Percentiles rank a stretch among this genome's conserved stretches.
phyloP scores from a whole-genome alignment of 2,888 invertebrate genomes.

The Celastrina argiolus region DNA sequence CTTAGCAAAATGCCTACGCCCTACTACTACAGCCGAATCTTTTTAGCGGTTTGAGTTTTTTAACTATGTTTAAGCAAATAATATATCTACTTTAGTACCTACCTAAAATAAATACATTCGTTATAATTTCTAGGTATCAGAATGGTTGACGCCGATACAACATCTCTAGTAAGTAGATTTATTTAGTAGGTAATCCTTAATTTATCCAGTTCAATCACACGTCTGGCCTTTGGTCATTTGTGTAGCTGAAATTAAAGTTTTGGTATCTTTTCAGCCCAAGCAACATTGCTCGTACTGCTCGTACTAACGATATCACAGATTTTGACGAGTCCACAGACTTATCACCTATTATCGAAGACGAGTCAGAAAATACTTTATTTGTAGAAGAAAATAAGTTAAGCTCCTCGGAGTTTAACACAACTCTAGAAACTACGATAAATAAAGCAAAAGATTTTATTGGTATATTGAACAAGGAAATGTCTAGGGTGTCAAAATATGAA shows the following conservation, averaged over 20 bases:
- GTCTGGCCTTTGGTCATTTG: not conserved
- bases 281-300: not conserved
- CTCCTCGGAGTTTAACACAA: not conserved
- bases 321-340: not conserved
- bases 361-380: not conserved
- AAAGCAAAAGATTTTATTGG: constrained; percentile 48
- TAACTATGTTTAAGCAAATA: too few relatives aligned
- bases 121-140: constrained; percentile 43
- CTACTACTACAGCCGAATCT: too few relatives aligned
- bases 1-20: too few relatives aligned
- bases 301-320: not conserved
- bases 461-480: constrained; percentile 49
- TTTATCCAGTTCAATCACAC: not conserved
- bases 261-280: not conserved
- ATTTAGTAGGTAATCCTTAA: not conserved
- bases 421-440: constrained; percentile 27
- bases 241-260: not conserved
- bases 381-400: not conserved
- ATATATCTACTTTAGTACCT: too few relatives aligned
- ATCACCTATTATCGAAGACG: not conserved
- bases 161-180: constrained; percentile 52
- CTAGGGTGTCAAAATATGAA: constrained; percentile 43
- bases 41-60: too few relatives aligned
- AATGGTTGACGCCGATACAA: constrained; percentile 60
- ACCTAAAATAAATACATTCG: constrained; percentile 1